Conservation (phyloP, 2,113 vertebrate genomes). For the Podarcis cretensis region DNA sequence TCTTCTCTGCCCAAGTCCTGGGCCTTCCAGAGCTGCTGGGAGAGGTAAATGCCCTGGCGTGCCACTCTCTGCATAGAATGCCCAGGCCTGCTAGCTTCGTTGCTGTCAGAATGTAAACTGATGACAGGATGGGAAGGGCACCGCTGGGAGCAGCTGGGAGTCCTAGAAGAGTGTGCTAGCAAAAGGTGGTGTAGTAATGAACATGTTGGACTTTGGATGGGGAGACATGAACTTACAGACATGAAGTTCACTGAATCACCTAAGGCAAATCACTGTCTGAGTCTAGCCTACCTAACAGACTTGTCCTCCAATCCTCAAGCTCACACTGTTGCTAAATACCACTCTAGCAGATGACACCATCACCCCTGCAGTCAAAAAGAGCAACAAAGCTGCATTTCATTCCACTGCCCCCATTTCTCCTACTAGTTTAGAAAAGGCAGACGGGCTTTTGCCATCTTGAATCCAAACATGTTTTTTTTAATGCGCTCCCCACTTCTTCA, state of each 20-base stretch:
- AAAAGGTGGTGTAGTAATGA: no score
- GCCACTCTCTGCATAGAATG: fast-evolving
- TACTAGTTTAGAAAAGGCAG: not conserved
- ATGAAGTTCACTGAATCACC: no score
- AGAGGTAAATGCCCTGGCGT: conserved; percentile 68
- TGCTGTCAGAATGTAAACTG: not conserved
- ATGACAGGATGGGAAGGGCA: no score
- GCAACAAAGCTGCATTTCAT: not conserved
- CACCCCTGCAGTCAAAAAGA: no score
- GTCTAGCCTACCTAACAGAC: no score
- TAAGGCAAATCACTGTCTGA: no score
- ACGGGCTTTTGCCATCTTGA: not conserved
- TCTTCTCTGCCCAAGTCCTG: conserved; percentile 87
- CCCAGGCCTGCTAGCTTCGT: not conserved
- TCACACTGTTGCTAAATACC: no score
- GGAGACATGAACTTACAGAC: no score
- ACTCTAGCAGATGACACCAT: no score
- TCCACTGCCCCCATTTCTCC: not conserved
- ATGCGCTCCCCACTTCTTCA: not conserved
- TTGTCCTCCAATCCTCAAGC: no score
- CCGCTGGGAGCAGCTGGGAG: not conserved
- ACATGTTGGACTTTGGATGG: no score
- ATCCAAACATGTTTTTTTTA: not conserved
- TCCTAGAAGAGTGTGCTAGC: no score
- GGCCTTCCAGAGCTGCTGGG: conserved; percentile 87